Base-by-base conservation (phyloP, 1,140 invertebrate genomes). In the Penaeus vannamei region DNA sequence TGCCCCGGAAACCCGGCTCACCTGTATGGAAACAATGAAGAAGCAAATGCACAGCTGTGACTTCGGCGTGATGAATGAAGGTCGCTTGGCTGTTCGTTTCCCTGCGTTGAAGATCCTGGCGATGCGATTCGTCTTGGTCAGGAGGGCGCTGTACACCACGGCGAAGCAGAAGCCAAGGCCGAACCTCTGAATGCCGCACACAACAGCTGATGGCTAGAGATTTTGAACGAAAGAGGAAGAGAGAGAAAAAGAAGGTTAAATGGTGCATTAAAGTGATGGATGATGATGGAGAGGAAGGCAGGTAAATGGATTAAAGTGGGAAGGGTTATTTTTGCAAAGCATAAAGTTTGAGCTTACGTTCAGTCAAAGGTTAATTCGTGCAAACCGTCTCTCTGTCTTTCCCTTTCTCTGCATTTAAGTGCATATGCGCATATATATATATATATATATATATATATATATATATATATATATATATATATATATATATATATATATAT, bases 81-180 rank as follows among this genome's bases (percentile, higher is more conserved):
- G 98, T 88, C 97, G 93, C 92, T 97, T 96, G 0, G 97, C 97
- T 20, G 97, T 97, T 89, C 96, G 95, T 92, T 97, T 97, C 86
- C 97, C 96, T 8, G 96, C 96, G 91, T 97, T 96, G 93, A 99
- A 98, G 91, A 99, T 98, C 26, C 98, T 94, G 5, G 97, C 95
- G 90, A 98, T 98, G 60, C 97, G 94, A 94, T 98, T 98, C 5
- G 97, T 98, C 93, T 98, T 98, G 2, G 97, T 98, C n/a, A 98
- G 93, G 0, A 99, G 93, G 5, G 98, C 97, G 0, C 97, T 97
- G 93, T 99, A 98, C 22, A 98, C 96, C 0, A 98, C 96, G 0
- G 97, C 97, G 93, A 98, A 98, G 92, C 97, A 97, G 92, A 98
- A 96, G 8, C 97, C 97, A 12, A 97, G 96, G 1, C 96, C 95